A percentile compares a stretch with the other conserved stretches of the same genome.
Evolutionary conservation across 2,113 vertebrate genomes (phyloP).

Genomic region (Nothocercus julius): DNA sequence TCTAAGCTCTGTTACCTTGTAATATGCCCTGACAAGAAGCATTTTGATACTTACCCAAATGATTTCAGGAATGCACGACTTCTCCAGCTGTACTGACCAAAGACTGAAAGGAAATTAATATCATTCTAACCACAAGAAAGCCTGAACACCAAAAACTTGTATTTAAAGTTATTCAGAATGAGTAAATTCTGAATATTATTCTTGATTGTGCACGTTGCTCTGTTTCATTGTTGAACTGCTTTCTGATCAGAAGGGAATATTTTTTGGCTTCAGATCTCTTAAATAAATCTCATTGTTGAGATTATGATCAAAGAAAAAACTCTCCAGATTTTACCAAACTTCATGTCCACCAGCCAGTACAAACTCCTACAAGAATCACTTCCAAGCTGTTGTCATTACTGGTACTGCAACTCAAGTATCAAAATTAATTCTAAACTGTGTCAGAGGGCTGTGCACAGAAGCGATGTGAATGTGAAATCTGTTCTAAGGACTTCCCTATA

Average conservation of each 20-base stretch:
- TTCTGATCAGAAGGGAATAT: not conserved
- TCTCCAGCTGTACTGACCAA: not conserved
- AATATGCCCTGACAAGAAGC: not conserved
- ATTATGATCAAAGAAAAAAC: fast-evolving
- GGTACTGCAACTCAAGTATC: not conserved
- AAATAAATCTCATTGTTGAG: not conserved
- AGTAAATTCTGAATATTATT: not conserved
- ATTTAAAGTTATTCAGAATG: not conserved
- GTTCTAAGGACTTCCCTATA: not conserved
- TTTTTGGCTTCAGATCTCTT: not conserved
- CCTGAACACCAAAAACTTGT: not conserved
- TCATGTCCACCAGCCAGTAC: not conserved
- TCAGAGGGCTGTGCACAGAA: not conserved
- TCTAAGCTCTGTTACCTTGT: not conserved
- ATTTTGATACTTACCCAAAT: not conserved
- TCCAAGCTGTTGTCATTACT: not conserved
- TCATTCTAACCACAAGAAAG: not conserved
- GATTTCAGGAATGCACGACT: not conserved
- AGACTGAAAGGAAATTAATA: not conserved
- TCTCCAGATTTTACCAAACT: not conserved
- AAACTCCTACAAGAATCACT: not conserved
- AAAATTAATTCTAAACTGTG: not conserved
- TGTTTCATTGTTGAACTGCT: not conserved
- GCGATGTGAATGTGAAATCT: not conserved
- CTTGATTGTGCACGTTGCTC: not conserved